Conservation (phyloP, 2,888 invertebrate species). For the Miltochrista miniata region DNA sequence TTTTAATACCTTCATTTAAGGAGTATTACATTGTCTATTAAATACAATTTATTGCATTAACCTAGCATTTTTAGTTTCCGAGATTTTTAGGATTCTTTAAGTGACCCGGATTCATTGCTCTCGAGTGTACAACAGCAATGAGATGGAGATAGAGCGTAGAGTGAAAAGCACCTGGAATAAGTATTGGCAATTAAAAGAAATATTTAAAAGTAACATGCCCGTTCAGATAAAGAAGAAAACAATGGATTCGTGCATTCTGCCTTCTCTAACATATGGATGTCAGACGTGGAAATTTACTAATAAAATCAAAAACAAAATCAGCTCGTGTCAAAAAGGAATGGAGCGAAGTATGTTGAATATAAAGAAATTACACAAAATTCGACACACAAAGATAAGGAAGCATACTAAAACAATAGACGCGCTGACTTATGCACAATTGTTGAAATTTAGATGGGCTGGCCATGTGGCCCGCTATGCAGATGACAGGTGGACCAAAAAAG, state of each 20-base stretch:
- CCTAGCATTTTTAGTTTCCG: too few species aligned
- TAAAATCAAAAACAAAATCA: conserved; percentile 6
- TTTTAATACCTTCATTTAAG: too few species aligned
- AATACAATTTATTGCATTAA: too few species aligned
- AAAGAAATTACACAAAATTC: conserved; percentile 1
- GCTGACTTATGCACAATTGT: too few species aligned
- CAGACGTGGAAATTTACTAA: conserved; percentile 11
- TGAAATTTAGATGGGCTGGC: too few species aligned
- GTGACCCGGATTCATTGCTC: too few species aligned
- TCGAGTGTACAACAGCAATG: not conserved
- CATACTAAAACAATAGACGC: conserved; percentile 3
- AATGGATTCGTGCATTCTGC: not conserved
- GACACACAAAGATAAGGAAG: not conserved
- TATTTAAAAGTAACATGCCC: conserved; percentile 7
- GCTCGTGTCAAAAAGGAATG: conserved; percentile 6
- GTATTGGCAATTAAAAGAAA: conserved; percentile 1
- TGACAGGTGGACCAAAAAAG: too few species aligned
- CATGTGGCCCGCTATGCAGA: too few species aligned
- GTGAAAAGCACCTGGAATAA: not conserved
- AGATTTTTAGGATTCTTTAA: too few species aligned
- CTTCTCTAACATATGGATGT: conserved; percentile 7
- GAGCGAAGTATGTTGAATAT: conserved; percentile 7
- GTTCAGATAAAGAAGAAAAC: conserved; percentile 1
- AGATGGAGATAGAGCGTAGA: not conserved
- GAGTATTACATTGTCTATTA: too few species aligned